These are phyloP conservation scores for Aphelenchoides avenae DNA, from an alignment of 1,140 invertebrate species.

Conservation along the genomic window DNA sequence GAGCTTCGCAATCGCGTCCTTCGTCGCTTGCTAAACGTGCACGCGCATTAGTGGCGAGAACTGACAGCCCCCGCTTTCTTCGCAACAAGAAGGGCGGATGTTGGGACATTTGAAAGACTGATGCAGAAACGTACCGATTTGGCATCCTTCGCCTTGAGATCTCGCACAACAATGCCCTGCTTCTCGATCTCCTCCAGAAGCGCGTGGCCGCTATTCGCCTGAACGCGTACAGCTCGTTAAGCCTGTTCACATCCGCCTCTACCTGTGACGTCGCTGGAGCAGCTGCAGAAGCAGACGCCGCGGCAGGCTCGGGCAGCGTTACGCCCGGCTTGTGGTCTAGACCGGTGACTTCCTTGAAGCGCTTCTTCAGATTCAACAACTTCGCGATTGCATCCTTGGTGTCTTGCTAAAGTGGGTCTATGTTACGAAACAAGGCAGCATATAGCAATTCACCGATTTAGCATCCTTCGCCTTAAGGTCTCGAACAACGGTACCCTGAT, in stretches of 20 bases:
- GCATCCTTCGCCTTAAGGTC: slow-evolving; percentile 37
- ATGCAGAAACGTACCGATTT: slow-evolving; percentile 21
- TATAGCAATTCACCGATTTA: slow-evolving; percentile 22
- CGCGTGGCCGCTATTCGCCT: no score
- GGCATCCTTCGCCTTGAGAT: slow-evolving; percentile 38
- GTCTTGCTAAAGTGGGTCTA: slow-evolving; percentile 15
- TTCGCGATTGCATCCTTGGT: slow-evolving; percentile 42
- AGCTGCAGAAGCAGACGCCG: no score
- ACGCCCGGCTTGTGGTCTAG: slow-evolving; percentile 28
- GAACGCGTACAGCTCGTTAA: no score
- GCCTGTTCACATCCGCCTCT: no score
- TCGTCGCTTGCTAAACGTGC: slow-evolving; percentile 25
- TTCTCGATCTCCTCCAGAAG: slow-evolving; percentile 33
- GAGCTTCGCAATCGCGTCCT: slow-evolving; percentile 40
- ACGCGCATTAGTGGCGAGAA: no score
- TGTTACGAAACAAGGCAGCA: background rate
- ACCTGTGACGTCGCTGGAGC: no score
- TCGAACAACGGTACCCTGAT: slow-evolving; percentile 31
- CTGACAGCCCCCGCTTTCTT: no score
- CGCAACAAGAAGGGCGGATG: no score
- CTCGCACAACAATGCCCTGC: slow-evolving; percentile 39
- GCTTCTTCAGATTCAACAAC: slow-evolving; percentile 40
- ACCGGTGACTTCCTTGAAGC: slow-evolving; percentile 36
- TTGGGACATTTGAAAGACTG: background rate
- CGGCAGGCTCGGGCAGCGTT: no score